Evolutionary conservation across 2,888 invertebrate genomes (phyloP).

Genomic region (Drosophila pseudotalamancana): DNA sequence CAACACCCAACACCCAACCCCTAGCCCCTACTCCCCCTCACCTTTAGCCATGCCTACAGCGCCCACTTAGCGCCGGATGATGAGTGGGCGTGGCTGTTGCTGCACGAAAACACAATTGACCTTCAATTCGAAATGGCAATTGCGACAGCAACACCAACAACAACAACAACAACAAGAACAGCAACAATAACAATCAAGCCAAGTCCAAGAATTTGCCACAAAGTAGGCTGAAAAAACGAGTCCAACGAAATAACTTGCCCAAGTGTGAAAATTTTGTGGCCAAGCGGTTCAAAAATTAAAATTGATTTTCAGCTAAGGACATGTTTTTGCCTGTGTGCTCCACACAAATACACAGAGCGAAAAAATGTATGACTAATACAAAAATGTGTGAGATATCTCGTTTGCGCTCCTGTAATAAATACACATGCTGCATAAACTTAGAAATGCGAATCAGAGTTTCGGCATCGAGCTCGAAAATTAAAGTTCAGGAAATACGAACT

Average conservation of each 20-base stretch:
- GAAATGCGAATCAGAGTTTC: too few relatives aligned
- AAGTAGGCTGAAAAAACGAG: background rate
- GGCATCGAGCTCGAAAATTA: too few relatives aligned
- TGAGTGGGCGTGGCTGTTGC: constrained; percentile 41
- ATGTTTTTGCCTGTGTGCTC: background rate
- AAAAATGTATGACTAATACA: background rate
- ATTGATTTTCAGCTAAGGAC: constrained; percentile 18
- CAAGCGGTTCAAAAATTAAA: constrained; percentile 11
- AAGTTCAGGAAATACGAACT: too few relatives aligned
- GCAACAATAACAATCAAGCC: constrained; percentile 9
- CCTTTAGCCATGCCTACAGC: background rate
- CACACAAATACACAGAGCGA: background rate
- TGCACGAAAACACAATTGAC: constrained; percentile 61
- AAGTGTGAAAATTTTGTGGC: constrained; percentile 22
- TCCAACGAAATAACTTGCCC: constrained; percentile 10
- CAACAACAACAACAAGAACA: constrained; percentile 24
- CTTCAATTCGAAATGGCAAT: constrained; percentile 57
- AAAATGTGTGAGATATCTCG: too few relatives aligned
- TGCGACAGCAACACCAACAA: constrained; percentile 24
- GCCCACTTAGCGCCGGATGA: constrained; percentile 30
- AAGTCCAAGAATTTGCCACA: constrained; percentile 3
- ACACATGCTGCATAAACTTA: too few relatives aligned
- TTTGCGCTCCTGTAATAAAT: too few relatives aligned
- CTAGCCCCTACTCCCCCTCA: background rate
- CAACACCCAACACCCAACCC: background rate